Percentiles rank a stretch among this genome's conserved stretches.
Conservation (phyloP, 2,888 invertebrate genomes). For the Gymnocheta viridis region DNA sequence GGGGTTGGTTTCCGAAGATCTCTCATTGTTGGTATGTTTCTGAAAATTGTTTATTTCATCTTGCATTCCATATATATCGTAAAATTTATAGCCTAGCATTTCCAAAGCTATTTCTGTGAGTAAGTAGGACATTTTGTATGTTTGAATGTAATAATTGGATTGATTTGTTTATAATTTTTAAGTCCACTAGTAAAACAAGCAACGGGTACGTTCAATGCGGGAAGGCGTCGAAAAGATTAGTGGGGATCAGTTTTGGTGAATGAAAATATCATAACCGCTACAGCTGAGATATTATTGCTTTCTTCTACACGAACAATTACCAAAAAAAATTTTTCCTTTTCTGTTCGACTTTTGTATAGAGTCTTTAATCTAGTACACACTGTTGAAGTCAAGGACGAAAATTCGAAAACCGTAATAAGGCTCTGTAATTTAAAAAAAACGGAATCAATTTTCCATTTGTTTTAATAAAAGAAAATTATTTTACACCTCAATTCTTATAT, state of each 20-base stretch:
- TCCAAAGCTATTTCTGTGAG: constrained; percentile 80
- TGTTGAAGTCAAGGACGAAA: no score
- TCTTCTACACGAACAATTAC: no score
- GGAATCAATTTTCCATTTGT: no score
- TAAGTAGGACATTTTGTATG: constrained; percentile 78
- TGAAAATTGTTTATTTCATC: constrained; percentile 77
- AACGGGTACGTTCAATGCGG: constrained; percentile 22
- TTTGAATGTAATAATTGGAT: not conserved
- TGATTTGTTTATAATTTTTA: not conserved
- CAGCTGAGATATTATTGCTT: no score
- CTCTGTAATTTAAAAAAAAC: no score
- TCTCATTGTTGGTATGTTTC: constrained; percentile 42
- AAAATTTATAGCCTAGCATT: constrained; percentile 80
- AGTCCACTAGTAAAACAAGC: constrained; percentile 17
- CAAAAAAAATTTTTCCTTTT: no score
- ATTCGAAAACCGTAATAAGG: no score
- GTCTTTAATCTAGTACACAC: no score
- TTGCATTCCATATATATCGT: constrained; percentile 77
- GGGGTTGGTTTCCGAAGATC: not conserved
- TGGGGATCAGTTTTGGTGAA: not conserved
- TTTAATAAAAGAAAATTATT: no score
- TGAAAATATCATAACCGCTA: no score
- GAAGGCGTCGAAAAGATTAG: not conserved
- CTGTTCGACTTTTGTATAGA: no score
- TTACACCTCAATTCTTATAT: no score